These are phyloP conservation scores for Erpornis zantholeuca DNA, from an alignment of 2,113 vertebrate species.

Conservation along the genomic window DNA sequence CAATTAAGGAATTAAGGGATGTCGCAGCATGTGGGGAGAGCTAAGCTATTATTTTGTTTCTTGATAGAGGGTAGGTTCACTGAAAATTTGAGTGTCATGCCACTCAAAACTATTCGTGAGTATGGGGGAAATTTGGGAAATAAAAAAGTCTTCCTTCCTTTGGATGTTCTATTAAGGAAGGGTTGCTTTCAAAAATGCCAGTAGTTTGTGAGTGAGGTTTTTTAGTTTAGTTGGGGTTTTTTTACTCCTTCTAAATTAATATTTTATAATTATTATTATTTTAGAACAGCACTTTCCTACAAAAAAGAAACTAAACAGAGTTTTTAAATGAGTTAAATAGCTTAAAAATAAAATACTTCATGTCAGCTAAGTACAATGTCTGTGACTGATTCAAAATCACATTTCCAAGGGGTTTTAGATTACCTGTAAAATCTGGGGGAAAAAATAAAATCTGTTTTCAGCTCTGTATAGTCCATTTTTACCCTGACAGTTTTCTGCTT, in stretches of 20 bases:
- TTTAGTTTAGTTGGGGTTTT: neutral
- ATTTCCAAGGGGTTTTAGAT: neutral
- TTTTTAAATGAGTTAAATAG: neutral
- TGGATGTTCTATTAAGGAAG: neutral
- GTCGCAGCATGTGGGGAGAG: neutral
- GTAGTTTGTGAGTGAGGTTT: accelerated
- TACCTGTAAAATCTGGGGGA: neutral
- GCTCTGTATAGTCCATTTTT: neutral
- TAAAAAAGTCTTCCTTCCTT: neutral
- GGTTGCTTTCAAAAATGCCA: neutral
- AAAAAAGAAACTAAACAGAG: neutral
- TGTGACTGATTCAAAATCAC: neutral
- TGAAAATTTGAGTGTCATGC: neutral
- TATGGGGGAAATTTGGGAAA: neutral
- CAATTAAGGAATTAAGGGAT: slow-evolving; percentile 34
- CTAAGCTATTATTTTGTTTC: neutral
- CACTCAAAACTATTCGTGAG: neutral
- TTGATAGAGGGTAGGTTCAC: neutral
- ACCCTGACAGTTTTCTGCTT: neutral
- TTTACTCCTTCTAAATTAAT: neutral
- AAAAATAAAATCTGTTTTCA: neutral
- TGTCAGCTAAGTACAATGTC: neutral
- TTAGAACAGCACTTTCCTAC: neutral
- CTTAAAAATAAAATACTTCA: neutral
- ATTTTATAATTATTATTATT: neutral